Evolutionary conservation across 1,140 invertebrate genomes (phyloP), one percentile per base, ranked within the genome.

Genomic region (Eupristina koningsbergeri): DNA sequence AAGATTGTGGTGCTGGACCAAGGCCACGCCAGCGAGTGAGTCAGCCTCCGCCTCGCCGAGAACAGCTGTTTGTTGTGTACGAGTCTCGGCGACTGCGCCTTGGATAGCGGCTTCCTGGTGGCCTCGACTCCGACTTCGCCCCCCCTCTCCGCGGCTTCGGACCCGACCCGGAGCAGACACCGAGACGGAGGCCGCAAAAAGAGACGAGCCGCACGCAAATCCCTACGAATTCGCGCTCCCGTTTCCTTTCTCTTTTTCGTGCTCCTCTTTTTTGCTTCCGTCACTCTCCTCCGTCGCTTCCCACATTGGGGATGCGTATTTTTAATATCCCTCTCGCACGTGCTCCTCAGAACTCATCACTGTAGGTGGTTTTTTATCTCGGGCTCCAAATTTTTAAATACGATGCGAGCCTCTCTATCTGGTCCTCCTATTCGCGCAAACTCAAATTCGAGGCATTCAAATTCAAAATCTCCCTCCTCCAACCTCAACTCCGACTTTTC

Each of bases 91-190:
- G 69, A 7, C 31, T 81, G 50, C 89, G 87, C 87, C 87, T 89
- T 87, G 89, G 88, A 89, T 88, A 89, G 89, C 86, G 81, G 88
- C 89, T 91, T 91, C 90, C 89, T 90, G 90, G 88, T 90, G 90
- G 89, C 90, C 90, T 91, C 90, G 89, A 87, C 63, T 67, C 5
- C 34, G n/a, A 34, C 75, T 85, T 79, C 31, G 63, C 81, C 77
- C 53, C 47, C 36, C 61, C 75, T 80, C 69, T 41, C 36, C 63
- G 64, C 11, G 77, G 31, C 75, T 58, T 81, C 78, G 45, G 31
- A 15, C 31, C 29, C 47, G 26, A 22, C 39, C 36, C 0, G 29
- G 1, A 69, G 8, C 22, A 39, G 31, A 8, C 13, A 6, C 13
- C 5, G 15, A 26, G 34, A 69, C 13, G 2, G 13, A 9, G 47